Percentiles rank a stretch among this genome's conserved stretches.
phyloP scores from a whole-genome alignment of 1,140 invertebrate genomes.

The Saxidomus purpurata region DNA sequence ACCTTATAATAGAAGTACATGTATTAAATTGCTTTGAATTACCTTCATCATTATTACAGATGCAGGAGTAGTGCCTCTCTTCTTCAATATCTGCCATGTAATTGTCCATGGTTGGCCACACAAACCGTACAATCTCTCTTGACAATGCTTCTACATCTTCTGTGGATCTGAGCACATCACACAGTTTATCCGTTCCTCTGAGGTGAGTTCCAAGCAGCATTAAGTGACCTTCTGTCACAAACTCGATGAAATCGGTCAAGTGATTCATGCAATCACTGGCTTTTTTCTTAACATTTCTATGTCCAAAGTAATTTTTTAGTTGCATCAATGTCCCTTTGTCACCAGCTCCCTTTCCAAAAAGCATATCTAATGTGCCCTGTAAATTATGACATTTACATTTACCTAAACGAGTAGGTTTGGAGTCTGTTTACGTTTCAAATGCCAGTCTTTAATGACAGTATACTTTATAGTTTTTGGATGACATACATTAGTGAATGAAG shows the following conservation, averaged over 20 bases:
- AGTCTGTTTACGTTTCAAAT: too few relatives aligned
- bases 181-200: not conserved
- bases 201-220: not conserved
- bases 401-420: too few relatives aligned
- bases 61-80: slow-evolving; percentile 5
- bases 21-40: too few relatives aligned
- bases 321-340: slow-evolving; percentile 29
- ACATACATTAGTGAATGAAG: too few relatives aligned
- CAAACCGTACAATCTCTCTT: not conserved
- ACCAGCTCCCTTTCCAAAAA: slow-evolving; percentile 19
- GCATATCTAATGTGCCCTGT: not conserved
- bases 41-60: slow-evolving; percentile 35
- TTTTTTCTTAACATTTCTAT: slow-evolving; percentile 27
- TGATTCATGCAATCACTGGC: slow-evolving; percentile 24
- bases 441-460: too few relatives aligned
- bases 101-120: not conserved
- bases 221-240: slow-evolving; percentile 25
- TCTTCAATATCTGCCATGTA: not conserved
- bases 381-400: not conserved
- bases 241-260: slow-evolving; percentile 10
- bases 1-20: too few relatives aligned
- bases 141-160: not conserved
- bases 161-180: not conserved
- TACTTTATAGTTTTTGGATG: too few relatives aligned
- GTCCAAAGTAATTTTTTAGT: slow-evolving; percentile 21